A percentile compares a stretch with the other conserved stretches of the same genome.
Conservation (phyloP, 2,113 vertebrate genomes). For the Callospermophilus lateralis region DNA sequence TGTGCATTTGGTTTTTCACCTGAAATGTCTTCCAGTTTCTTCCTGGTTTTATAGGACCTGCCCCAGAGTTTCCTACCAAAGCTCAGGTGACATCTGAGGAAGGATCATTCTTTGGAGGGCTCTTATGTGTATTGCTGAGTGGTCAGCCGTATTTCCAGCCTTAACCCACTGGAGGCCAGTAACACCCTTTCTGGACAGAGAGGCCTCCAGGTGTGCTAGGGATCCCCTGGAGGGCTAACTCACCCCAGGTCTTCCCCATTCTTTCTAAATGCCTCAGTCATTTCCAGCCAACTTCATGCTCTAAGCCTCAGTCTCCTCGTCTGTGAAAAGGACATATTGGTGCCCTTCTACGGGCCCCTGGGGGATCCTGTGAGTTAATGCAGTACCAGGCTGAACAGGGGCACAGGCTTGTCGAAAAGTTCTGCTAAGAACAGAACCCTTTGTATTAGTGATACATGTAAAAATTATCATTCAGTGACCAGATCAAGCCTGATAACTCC, state of each 20-base stretch:
- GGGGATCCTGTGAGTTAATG: neutral
- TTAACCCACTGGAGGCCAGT: rapidly evolving
- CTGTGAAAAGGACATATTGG: neutral
- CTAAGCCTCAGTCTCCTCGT: neutral
- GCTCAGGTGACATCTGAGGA: too few relatives aligned
- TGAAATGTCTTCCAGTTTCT: neutral
- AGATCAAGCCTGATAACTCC: neutral
- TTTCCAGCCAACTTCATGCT: neutral
- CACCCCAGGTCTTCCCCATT: neutral
- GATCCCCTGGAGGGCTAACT: neutral
- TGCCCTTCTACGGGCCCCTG: neutral
- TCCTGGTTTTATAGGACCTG: rapidly evolving
- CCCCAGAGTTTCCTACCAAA: too few relatives aligned
- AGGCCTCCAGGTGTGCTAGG: neutral
- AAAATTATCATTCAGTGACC: neutral
- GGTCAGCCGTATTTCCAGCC: neutral
- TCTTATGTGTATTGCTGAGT: too few relatives aligned
- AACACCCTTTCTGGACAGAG: neutral
- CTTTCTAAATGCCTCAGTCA: neutral
- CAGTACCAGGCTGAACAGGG: neutral
- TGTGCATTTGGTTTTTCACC: neutral
- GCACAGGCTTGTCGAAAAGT: neutral
- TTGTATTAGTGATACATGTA: neutral
- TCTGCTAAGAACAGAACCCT: neutral
- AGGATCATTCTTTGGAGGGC: neutral